A percentile compares a stretch with the other conserved stretches of the same genome.
Conservation (phyloP, 92 coral and sea anemone genomes). For the Blastomussa wellsi region DNA sequence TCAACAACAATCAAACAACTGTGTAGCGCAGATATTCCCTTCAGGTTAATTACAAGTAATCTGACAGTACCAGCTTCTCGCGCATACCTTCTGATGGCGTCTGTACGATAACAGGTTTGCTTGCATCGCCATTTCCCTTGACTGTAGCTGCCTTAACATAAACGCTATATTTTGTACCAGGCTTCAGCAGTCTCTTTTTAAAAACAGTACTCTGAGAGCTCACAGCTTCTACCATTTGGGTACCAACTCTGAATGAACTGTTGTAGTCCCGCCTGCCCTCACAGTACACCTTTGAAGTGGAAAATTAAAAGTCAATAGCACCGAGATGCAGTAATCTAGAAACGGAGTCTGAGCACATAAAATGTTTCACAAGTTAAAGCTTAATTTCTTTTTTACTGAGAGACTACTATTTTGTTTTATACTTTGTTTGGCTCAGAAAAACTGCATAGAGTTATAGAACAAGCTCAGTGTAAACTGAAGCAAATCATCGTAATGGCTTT, state of each 20-base stretch:
- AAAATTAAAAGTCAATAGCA: background rate
- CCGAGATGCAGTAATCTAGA: background rate
- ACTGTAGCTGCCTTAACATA: slow-evolving; percentile 63
- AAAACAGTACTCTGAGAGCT: background rate
- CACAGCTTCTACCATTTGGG: background rate
- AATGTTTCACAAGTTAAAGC: too few species aligned
- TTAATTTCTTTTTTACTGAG: too few species aligned
- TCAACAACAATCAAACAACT: too few species aligned
- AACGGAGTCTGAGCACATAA: background rate
- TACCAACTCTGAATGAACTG: slow-evolving; percentile 23
- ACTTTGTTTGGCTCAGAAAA: background rate
- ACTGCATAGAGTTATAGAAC: too few species aligned
- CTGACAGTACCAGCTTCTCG: background rate
- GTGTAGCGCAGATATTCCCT: too few species aligned
- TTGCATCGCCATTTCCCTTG: slow-evolving; percentile 57
- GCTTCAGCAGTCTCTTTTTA: slow-evolving; percentile 22
- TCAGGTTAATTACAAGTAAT: too few species aligned
- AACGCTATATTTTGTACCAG: slow-evolving; percentile 74
- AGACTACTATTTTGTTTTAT: too few species aligned
- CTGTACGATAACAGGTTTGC: background rate
- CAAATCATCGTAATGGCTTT: too few species aligned
- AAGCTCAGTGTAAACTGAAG: too few species aligned
- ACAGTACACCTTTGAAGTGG: slow-evolving; percentile 45
- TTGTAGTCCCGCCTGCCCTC: slow-evolving; percentile 60
- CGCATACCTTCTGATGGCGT: slow-evolving; percentile 66